These are phyloP conservation scores for Caretta caretta DNA, from an alignment of 2,113 vertebrate species.

Conservation along the genomic window DNA sequence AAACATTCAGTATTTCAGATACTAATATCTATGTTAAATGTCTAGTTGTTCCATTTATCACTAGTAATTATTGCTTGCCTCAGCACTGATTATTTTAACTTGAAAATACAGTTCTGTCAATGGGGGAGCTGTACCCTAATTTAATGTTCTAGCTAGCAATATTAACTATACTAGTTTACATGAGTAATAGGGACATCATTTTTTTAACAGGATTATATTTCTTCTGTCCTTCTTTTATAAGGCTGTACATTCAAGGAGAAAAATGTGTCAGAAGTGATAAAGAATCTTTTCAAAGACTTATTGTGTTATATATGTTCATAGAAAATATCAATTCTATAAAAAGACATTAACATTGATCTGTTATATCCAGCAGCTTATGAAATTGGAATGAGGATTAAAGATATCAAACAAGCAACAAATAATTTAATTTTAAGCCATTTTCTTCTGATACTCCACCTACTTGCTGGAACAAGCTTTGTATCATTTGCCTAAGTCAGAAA, in stretches of 20 bases:
- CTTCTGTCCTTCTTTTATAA: slow-evolving; percentile 37
- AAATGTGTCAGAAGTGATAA: slow-evolving; percentile 1
- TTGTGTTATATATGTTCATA: slow-evolving; percentile 17
- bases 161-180: slow-evolving; percentile 26
- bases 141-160: slow-evolving; percentile 14
- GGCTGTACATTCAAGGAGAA: slow-evolving; percentile 3
- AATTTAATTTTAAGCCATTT: slow-evolving; percentile 7
- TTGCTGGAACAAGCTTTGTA: background rate
- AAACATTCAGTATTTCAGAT: slow-evolving; percentile 7
- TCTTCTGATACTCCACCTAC: background rate
- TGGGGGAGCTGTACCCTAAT: slow-evolving; percentile 26
- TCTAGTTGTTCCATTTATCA: background rate
- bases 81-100: slow-evolving; percentile 3
- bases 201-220: slow-evolving; percentile 49
- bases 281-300: slow-evolving; percentile 38
- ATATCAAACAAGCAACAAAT: background rate
- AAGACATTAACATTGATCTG: slow-evolving; percentile 40
- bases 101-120: slow-evolving; percentile 33
- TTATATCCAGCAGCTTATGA: background rate
- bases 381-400: slow-evolving; percentile 24
- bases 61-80: slow-evolving; percentile 31
- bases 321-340: slow-evolving; percentile 50
- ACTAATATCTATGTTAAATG: background rate
- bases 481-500: background rate
- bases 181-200: slow-evolving; percentile 46